These are phyloP conservation scores for Meiosimyza decipiens DNA, from an alignment of 2,888 invertebrate genomes.

Conservation along the genomic window DNA sequence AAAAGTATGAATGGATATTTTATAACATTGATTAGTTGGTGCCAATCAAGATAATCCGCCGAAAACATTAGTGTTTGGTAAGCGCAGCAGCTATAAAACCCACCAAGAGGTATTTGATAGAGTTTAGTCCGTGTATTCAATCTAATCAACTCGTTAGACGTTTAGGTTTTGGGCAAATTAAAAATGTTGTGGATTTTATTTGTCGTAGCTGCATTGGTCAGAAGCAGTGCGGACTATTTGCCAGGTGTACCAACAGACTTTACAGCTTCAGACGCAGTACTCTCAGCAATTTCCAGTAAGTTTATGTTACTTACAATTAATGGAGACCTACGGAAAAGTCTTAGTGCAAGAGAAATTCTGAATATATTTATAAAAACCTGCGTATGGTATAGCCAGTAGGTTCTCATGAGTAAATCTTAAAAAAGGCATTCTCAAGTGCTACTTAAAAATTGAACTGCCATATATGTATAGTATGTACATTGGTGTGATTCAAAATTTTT, in stretches of 20 bases:
- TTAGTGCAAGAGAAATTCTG: no score
- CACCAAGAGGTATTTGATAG: background rate
- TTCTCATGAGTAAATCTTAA: no score
- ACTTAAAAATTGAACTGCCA: no score
- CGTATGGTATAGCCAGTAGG: no score
- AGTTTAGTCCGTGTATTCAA: conserved; percentile 19
- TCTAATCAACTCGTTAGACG: conserved; percentile 14
- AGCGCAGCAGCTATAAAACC: conserved; percentile 13
- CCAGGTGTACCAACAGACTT: conserved; percentile 52
- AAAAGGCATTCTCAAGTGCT: no score
- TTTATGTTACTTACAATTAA: background rate
- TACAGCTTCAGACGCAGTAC: conserved; percentile 48
- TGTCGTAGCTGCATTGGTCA: conserved; percentile 42
- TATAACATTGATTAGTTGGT: background rate
- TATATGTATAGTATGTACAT: no score
- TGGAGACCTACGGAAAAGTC: background rate
- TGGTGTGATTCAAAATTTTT: no score
- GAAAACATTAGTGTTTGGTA: background rate
- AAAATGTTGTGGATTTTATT: conserved; percentile 39
- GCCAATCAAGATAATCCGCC: no score
- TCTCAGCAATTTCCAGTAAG: conserved; percentile 53
- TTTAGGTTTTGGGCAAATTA: background rate
- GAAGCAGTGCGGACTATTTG: conserved; percentile 47
- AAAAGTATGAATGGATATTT: background rate
- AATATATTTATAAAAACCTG: no score